phyloP scores from a whole-genome alignment of 2,888 invertebrate genomes.

The Callimorpha dominula region DNA sequence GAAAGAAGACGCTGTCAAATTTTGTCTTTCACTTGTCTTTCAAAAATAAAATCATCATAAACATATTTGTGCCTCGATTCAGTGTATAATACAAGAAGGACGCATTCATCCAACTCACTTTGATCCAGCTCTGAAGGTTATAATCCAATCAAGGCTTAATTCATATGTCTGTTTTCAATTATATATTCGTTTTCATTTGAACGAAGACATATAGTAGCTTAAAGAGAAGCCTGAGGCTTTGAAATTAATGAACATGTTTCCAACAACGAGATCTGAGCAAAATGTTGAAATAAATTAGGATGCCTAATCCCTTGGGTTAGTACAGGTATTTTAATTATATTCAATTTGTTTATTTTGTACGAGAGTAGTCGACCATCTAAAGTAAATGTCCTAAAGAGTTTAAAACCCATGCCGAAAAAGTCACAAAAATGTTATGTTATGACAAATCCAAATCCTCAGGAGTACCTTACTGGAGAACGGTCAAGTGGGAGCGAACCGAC shows the following conservation, averaged over 20 bases:
- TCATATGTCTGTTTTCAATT: slow-evolving; percentile 45
- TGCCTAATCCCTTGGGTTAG: background rate
- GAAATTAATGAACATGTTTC: slow-evolving; percentile 63
- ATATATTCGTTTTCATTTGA: slow-evolving; percentile 57
- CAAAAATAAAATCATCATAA: too few relatives aligned
- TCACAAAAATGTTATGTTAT: background rate
- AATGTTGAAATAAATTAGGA: background rate
- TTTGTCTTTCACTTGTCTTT: too few relatives aligned
- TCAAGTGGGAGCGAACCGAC: background rate
- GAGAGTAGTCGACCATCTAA: background rate
- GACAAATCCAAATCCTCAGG: too few relatives aligned
- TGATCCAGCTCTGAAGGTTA: background rate
- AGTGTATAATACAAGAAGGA: background rate
- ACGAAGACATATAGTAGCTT: slow-evolving; percentile 50
- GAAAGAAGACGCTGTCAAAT: too few relatives aligned
- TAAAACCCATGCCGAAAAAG: background rate
- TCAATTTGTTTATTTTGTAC: too few relatives aligned
- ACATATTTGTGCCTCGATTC: too few relatives aligned
- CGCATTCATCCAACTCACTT: background rate
- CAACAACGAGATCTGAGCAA: background rate
- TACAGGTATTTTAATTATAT: background rate
- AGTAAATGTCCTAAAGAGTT: background rate
- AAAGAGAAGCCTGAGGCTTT: slow-evolving; percentile 52
- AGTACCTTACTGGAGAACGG: background rate
- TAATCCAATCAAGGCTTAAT: slow-evolving; percentile 4